Conservation (phyloP, 2,888 invertebrate genomes). For the Phrixothrix hirtus region DNA sequence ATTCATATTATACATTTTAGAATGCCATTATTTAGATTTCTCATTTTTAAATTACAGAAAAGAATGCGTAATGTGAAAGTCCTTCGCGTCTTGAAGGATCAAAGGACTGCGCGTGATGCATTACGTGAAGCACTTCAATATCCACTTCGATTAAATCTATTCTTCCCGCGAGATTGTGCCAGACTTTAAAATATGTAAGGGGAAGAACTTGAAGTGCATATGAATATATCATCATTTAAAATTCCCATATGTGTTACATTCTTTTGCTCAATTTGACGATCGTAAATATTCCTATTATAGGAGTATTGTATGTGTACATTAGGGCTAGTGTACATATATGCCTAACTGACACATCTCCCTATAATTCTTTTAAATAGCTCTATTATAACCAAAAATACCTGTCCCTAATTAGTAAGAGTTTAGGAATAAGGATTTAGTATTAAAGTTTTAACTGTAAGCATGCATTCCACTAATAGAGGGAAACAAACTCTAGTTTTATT, state of each 20-base stretch:
- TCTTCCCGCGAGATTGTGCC: slow-evolving; percentile 43
- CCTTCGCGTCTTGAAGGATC: slow-evolving; percentile 41
- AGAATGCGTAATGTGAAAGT: slow-evolving; percentile 30
- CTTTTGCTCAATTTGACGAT: slow-evolving; percentile 28
- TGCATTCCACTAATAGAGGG: slow-evolving; percentile 3
- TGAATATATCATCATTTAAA: slow-evolving; percentile 37
- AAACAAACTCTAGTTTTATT: slow-evolving; percentile 6
- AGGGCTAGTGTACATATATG: too few relatives aligned
- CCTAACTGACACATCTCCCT: too few relatives aligned
- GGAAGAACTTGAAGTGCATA: slow-evolving; percentile 36
- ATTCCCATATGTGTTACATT: slow-evolving; percentile 29
- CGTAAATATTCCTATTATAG: slow-evolving; percentile 25
- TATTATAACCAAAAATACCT: too few relatives aligned
- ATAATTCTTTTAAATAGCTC: too few relatives aligned
- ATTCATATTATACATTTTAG: neutral
- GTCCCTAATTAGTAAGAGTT: too few relatives aligned
- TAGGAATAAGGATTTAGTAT: too few relatives aligned
- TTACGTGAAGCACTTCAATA: slow-evolving; percentile 47
- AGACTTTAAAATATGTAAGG: slow-evolving; percentile 42
- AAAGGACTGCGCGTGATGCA: slow-evolving; percentile 47
- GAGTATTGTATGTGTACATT: too few relatives aligned
- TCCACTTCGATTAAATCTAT: slow-evolving; percentile 49
- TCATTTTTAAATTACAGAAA: slow-evolving; percentile 1
- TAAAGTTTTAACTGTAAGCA: too few relatives aligned
- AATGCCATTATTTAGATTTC: neutral